Conservation (phyloP, 1,140 invertebrate species). For the Calephelis virginiensis region DNA sequence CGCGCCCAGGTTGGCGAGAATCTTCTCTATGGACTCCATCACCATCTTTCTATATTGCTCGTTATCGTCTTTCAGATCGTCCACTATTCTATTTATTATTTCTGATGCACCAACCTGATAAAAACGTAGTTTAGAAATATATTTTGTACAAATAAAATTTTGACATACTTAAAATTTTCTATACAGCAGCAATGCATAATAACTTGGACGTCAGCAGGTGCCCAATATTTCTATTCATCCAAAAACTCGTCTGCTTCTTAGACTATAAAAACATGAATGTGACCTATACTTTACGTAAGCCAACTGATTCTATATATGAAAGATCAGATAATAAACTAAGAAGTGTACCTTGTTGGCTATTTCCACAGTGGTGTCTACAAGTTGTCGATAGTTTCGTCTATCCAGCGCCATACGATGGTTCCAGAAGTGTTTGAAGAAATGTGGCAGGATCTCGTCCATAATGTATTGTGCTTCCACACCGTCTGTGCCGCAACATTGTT, state of each 20-base stretch:
- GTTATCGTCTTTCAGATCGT: conserved; percentile 99
- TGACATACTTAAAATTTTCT: too few relatives aligned
- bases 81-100: conserved; percentile 98
- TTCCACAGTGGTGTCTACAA: conserved; percentile 99
- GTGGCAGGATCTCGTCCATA: conserved; percentile 98
- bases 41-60: conserved; percentile 99
- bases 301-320: too few relatives aligned
- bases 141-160: too few relatives aligned
- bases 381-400: conserved; percentile 96
- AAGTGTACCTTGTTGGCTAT: conserved; percentile 94
- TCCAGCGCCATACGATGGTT: conserved; percentile 99
- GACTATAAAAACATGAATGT: too few relatives aligned
- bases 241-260: too few relatives aligned
- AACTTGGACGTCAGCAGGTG: too few relatives aligned
- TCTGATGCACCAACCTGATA: conserved; percentile 94
- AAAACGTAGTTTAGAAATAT: too few relatives aligned
- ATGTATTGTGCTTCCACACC: conserved; percentile 99
- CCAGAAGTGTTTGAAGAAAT: conserved; percentile 99
- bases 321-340: too few relatives aligned
- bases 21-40: conserved; percentile 99
- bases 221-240: too few relatives aligned
- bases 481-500: conserved; percentile 99
- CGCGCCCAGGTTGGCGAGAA: conserved; percentile 97
- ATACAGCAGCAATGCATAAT: too few relatives aligned
- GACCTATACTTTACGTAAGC: too few relatives aligned